Evolutionary conservation across 2,113 vertebrate species (phyloP).

Genomic region (Spilogale gracilis): DNA sequence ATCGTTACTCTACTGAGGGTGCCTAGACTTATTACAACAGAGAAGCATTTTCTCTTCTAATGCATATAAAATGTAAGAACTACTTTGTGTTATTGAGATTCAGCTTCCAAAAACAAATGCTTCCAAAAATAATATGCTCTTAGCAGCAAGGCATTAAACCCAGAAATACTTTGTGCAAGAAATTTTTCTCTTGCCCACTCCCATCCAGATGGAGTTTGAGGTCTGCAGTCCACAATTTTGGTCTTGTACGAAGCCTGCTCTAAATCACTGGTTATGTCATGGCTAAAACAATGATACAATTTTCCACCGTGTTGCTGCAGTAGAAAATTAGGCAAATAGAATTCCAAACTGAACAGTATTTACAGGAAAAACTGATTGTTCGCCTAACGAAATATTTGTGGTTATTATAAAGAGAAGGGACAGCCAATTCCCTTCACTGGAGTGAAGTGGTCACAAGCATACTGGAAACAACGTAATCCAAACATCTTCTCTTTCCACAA

Average conservation of each 20-base stretch:
- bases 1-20: not conserved
- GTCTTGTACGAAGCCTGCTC: not conserved
- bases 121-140: constrained; percentile 59
- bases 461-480: constrained; percentile 33
- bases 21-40: not conserved
- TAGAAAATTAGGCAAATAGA: constrained; percentile 34
- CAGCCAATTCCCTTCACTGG: constrained; percentile 28
- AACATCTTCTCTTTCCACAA: constrained; percentile 10
- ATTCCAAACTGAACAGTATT: constrained; percentile 38
- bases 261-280: not conserved
- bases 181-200: not conserved
- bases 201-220: not conserved
- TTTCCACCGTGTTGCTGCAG: constrained; percentile 15
- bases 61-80: constrained; percentile 24
- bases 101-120: not conserved
- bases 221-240: not conserved
- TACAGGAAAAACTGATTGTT: constrained; percentile 44
- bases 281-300: not conserved
- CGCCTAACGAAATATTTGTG: constrained; percentile 23
- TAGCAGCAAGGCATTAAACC: constrained; percentile 15
- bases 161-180: constrained; percentile 35
- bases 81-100: constrained; percentile 30
- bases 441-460: constrained; percentile 53
- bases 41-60: not conserved
- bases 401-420: constrained; percentile 52